Evolutionary conservation across 2,797 vertebrate species (phyloP), one percentile per base, ranked within the genome.

Genomic region (Phoeniculus purpureus): DNA sequence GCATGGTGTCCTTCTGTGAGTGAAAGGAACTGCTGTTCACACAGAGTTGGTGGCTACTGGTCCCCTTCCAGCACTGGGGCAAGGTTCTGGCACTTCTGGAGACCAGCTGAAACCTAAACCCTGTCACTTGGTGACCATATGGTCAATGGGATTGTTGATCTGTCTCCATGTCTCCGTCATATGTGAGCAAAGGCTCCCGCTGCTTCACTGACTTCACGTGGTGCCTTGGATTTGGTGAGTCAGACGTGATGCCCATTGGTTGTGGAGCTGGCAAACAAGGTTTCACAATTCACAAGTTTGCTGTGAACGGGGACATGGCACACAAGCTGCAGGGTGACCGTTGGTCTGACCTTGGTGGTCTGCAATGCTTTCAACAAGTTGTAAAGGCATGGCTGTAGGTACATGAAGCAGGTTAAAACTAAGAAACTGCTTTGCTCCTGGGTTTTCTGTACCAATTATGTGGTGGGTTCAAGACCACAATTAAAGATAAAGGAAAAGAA

Each of bases 241-340:
- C 9, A 52, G 31, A 23, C 0, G 3, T 81, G 78, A 48, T 52
- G 18, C 20, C n/a, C 2, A 1, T n/a, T 21, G 32, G 21, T 51
- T 62, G 70, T 2, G 3, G 29, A 58, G 66, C 72, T 77, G 55
- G 5, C 26, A 77, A 87, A 32, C 15, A 29, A 19, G 18, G 23
- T 5, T 84, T 90, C 21, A 11, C 0, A 1, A 22, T 66, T 83
- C 37, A 47, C 11, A 29, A 51, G 10, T 37, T 58, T 76, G n/a
- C 26, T 67, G 1, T 34, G 51, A 48, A 14, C 5, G 67, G 72
- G 20, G 47, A 40, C 21, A 7, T 29, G 73, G 66, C n/a, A 31
- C 0, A 1, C 19, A 62, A 52, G 6, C 50, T 60, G 22, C 32
- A 59, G 23, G 12, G 2, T 25, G n/a, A n/a, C n/a, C 26, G 5